Percentiles rank a stretch among this genome's conserved stretches.
These are phyloP conservation scores for Idris sp. DNA, from an alignment of 1,140 invertebrate genomes.

Conservation along the genomic window DNA sequence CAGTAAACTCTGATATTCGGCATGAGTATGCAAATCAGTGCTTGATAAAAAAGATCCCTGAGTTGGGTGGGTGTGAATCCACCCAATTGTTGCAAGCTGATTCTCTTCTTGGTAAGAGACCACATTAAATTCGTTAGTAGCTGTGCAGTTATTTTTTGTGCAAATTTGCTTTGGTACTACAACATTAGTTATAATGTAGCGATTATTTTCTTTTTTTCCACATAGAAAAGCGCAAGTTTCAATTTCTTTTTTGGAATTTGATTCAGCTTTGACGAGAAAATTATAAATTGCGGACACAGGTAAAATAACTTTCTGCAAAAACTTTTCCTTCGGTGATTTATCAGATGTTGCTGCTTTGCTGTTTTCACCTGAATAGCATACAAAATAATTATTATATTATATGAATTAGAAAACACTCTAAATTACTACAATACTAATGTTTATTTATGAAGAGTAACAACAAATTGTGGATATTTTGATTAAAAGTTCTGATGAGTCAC, in stretches of 20 bases:
- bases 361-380: too few species aligned
- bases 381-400: too few species aligned
- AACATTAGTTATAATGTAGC: slow-evolving; percentile 1
- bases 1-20: background rate
- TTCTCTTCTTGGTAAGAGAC: background rate
- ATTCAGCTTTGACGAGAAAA: slow-evolving; percentile 2
- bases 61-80: slow-evolving; percentile 7
- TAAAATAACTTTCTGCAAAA: slow-evolving; percentile 9
- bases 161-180: background rate
- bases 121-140: background rate
- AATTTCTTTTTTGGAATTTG: background rate
- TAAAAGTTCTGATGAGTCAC: too few species aligned
- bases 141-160: background rate
- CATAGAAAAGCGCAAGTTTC: slow-evolving; percentile 14
- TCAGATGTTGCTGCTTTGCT: too few species aligned
- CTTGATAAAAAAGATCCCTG: slow-evolving; percentile 6
- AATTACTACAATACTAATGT: too few species aligned
- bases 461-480: too few species aligned
- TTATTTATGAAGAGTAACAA: too few species aligned
- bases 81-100: slow-evolving; percentile 3
- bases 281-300: slow-evolving; percentile 1
- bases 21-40: slow-evolving; percentile 4
- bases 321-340: background rate
- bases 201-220: slow-evolving; percentile 1
- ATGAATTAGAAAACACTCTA: too few species aligned